Evolutionary conservation across 2,113 vertebrate species (phyloP).

Genomic region (Lamprotornis superbus): DNA sequence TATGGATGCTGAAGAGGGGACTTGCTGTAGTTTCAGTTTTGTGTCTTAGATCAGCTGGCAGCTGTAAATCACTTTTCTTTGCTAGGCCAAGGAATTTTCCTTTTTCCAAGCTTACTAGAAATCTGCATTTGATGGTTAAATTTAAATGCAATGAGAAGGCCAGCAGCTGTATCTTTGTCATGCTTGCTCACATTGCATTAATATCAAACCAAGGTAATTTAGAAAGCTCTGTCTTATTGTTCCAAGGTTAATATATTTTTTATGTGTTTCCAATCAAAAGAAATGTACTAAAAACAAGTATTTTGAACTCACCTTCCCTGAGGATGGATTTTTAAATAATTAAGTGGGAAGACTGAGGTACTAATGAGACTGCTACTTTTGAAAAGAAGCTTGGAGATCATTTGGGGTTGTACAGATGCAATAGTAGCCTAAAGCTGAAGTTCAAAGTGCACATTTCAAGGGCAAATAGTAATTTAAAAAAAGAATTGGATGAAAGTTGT

Average conservation of each 20-base stretch:
- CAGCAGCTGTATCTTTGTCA: conserved; percentile 36
- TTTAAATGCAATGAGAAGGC: conserved; percentile 33
- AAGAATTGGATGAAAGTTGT: background rate
- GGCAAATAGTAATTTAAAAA: conserved; percentile 5
- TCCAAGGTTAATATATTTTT: conserved; percentile 46
- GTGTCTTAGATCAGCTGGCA: conserved; percentile 16
- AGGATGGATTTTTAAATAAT: conserved; percentile 43
- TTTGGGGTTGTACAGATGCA: background rate
- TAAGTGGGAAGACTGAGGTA: background rate
- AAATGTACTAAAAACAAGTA: background rate
- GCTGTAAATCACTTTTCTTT: conserved; percentile 43
- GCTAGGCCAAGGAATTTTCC: conserved; percentile 37
- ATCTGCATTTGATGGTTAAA: conserved; percentile 33
- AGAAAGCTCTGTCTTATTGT: conserved; percentile 17
- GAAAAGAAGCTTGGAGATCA: background rate
- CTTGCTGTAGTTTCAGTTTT: background rate
- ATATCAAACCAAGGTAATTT: background rate
- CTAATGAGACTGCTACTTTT: conserved; percentile 16
- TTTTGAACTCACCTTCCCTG: conserved; percentile 27
- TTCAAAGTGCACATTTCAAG: conserved; percentile 40
- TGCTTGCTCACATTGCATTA: conserved; percentile 40
- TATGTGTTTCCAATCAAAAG: conserved; percentile 36
- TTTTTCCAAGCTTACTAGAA: conserved; percentile 38
- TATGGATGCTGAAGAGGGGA: background rate
- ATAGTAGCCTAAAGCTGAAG: conserved; percentile 24